Base-by-base conservation (phyloP, 2,888 invertebrate genomes). In the Drepana falcataria region DNA sequence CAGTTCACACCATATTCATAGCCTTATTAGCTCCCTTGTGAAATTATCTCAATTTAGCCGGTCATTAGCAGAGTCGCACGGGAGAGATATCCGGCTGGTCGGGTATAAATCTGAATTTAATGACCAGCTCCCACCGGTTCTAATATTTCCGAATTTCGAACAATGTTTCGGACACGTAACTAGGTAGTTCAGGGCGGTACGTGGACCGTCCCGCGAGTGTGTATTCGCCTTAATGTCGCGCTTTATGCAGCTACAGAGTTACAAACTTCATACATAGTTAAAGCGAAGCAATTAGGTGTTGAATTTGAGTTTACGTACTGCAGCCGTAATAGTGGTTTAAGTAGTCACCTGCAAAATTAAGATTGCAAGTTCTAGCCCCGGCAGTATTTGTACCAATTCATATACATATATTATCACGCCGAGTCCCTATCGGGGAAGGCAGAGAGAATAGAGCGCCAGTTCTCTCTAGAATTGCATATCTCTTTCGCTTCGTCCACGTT, bases 21-120 rank as follows among this genome's bases (percentile, higher is more conserved):
- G 71, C 75, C 77, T 79, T 83, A 83, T 81, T 80, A 81, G 79
- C 81, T 85, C 75, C 79, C 73, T 70, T 81, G 80, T 79, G 83
- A 86, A 91, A 91, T 91, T 91, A 91, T 91, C 90, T 91, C 91
- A 90, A 90, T 91, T 91, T 90, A 88, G 87, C 71, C 85, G 90
- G 91, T 91, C 91, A 91, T 91, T 91, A 91, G 89, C 76, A 81
- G 77, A 84, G 85, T 87, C 89, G 88, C 87, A 71, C 83, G 83
- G 87, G 90, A 82, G 89, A 91, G 91, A 91, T 91, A 91, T 85
- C 87, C 85, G 80, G 70, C 75, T 79, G 73, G 77, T 72, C 77
- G 76, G 69, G 82, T 83, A 88, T 90, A 91, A 91, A 91, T 91
- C 90, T 89, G 89, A 83, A 87, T 91, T 88, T 89, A 90, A 90